Evolutionary conservation across 2,113 vertebrate species (phyloP).

Genomic region (Phrynosoma platyrhinos): DNA sequence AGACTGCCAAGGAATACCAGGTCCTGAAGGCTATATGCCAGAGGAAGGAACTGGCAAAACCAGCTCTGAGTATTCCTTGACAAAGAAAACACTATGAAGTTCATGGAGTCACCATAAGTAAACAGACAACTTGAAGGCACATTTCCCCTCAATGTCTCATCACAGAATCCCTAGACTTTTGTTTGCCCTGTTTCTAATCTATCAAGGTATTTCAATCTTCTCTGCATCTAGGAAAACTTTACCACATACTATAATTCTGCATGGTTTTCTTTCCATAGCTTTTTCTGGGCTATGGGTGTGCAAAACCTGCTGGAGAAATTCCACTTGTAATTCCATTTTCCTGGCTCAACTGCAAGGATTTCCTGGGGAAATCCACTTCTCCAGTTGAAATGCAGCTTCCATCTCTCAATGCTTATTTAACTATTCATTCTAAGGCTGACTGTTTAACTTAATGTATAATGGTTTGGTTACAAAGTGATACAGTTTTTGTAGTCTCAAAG

Average conservation of each 20-base stretch:
- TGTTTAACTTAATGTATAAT: background rate
- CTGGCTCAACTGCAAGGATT: background rate
- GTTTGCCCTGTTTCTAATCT: background rate
- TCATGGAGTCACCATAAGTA: too few relatives aligned
- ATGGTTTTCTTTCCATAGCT: constrained; percentile 7
- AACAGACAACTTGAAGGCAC: too few relatives aligned
- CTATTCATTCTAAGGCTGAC: background rate
- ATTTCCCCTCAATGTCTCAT: background rate
- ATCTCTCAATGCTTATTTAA: background rate
- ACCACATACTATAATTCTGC: background rate
- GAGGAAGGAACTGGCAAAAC: too few relatives aligned
- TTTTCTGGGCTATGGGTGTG: background rate
- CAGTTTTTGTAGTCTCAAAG: background rate
- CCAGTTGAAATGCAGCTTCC: background rate
- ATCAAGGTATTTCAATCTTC: background rate
- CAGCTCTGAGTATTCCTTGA: too few relatives aligned
- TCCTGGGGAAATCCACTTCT: background rate
- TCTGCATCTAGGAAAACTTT: background rate
- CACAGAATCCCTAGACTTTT: background rate
- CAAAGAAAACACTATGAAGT: too few relatives aligned
- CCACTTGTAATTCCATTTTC: constrained; percentile 8
- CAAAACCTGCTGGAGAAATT: background rate
- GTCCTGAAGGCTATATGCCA: too few relatives aligned
- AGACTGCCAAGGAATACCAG: too few relatives aligned
- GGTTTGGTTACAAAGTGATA: background rate